phyloP scores from a whole-genome alignment of 2,888 invertebrate species.

The Seladonia tumulorum region DNA sequence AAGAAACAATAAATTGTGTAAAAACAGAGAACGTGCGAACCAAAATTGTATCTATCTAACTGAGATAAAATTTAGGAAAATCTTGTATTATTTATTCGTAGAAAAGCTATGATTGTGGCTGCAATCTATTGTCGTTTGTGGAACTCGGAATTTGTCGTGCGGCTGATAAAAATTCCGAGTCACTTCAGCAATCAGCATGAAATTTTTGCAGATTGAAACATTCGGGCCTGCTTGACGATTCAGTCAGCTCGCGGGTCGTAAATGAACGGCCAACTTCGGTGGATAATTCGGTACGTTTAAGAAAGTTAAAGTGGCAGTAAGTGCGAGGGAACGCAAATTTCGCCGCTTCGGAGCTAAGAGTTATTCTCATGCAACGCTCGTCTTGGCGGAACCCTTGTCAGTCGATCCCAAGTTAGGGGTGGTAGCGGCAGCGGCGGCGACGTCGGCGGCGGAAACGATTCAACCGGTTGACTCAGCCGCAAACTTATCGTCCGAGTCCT shows the following conservation, averaged over 20 bases:
- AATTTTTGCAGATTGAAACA: slow-evolving; percentile 22
- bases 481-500: slow-evolving; percentile 79
- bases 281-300: slow-evolving; percentile 64
- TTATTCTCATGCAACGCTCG: slow-evolving; percentile 67
- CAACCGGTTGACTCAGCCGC: slow-evolving; percentile 71
- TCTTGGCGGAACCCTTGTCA: slow-evolving; percentile 60
- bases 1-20: not conserved
- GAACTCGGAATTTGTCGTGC: not conserved
- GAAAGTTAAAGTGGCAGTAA: slow-evolving; percentile 62
- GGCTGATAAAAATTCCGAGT: not conserved
- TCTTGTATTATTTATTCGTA: not conserved
- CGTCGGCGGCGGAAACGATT: slow-evolving; percentile 62
- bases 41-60: not conserved
- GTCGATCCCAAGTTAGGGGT: slow-evolving; percentile 64
- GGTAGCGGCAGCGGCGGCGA: slow-evolving; percentile 23
- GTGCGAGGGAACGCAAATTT: slow-evolving; percentile 57
- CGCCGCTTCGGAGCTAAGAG: slow-evolving; percentile 25
- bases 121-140: not conserved
- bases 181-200: slow-evolving; percentile 18
- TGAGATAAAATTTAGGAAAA: not conserved
- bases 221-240: slow-evolving; percentile 39
- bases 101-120: not conserved
- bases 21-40: not conserved
- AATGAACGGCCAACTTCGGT: slow-evolving; percentile 38
- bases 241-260: slow-evolving; percentile 34